These are phyloP conservation scores for Stigmatopora nigra DNA, from an alignment of 2,113 vertebrate genomes.

Conservation along the genomic window DNA sequence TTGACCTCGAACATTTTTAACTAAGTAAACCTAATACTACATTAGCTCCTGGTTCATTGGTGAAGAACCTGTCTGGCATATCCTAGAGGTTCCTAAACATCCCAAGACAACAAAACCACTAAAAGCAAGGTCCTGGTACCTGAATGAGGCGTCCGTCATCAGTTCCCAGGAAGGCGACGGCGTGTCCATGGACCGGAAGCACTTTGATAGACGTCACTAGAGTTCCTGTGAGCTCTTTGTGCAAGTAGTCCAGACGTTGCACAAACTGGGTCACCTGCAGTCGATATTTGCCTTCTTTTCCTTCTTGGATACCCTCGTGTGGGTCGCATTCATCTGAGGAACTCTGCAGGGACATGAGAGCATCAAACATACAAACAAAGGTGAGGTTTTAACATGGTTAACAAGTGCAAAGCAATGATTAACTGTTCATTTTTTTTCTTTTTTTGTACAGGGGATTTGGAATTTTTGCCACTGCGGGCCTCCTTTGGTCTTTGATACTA, in stretches of 20 bases:
- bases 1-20: not conserved
- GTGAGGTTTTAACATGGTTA: not conserved
- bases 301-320: conserved; percentile 64
- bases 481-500: not conserved
- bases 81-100: not conserved
- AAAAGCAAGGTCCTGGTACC: conserved; percentile 56
- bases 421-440: not conserved
- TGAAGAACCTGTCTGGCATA: not conserved
- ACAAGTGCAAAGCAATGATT: not conserved
- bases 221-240: conserved; percentile 79
- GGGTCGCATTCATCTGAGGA: conserved; percentile 83
- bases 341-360: conserved; percentile 71
- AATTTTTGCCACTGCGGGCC: not conserved
- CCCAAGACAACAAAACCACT: not conserved
- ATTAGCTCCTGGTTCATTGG: not conserved
- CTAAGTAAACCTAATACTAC: not conserved
- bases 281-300: conserved; percentile 75
- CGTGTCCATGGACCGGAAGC: conserved; percentile 75
- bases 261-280: conserved; percentile 84
- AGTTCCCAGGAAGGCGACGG: conserved; percentile 86
- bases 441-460: not conserved
- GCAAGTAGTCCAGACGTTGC: conserved; percentile 86
- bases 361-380: conserved; percentile 9
- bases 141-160: conserved; percentile 86
- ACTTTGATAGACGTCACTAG: conserved; percentile 84